Evolutionary conservation across 2,797 vertebrate genomes (phyloP), one percentile per base, ranked within the genome.

Genomic region (Amblyraja radiata): DNA sequence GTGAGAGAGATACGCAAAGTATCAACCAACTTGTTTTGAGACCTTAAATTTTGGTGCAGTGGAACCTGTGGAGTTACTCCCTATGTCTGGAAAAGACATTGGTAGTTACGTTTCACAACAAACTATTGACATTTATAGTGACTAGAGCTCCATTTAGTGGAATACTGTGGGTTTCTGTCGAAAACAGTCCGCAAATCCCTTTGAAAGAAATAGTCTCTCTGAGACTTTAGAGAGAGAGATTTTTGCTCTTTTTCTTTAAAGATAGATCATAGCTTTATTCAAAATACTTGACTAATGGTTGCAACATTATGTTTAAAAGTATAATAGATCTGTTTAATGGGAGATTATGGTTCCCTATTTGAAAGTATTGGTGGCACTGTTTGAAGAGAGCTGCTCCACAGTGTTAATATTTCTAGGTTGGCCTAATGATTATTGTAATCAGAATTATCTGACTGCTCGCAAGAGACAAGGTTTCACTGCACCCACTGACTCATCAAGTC

Each of bases 401-500:
- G 68, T 74, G 71, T 46, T 92, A 39, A 28, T 76, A 68, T 92
- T 92, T 76, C 25, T 73, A 54, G 23, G 23, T 54, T 92, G 54
- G 25, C 11, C 71, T 76, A 61, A 84, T 84, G 25, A 16, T 36
- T 84, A 23, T 54, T 46, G 23, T 28, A 54, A 46, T 84, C 21
- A 84, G 54, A 25, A 23, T 54, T 21, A 61, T 61, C 80, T 58
- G 18, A 61, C 54, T 84, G 81, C 18, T 54, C 54, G 13, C 13
- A 73, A 28, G 25, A 74, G 71, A 92, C 21, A 71, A 92, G 90
- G 90, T 46, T 14, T 76, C 90, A 54, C 39, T 92, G 68, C 73
- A 92, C 39, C 90, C 90, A 71, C 90, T 71, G 76, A 92, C 39
- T 92, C 39, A 36, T 46, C 68, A 54, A 92, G 46, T 92, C 23